Base-by-base conservation (phyloP, 1,140 invertebrate species). In the Drosophila yakuba region DNA sequence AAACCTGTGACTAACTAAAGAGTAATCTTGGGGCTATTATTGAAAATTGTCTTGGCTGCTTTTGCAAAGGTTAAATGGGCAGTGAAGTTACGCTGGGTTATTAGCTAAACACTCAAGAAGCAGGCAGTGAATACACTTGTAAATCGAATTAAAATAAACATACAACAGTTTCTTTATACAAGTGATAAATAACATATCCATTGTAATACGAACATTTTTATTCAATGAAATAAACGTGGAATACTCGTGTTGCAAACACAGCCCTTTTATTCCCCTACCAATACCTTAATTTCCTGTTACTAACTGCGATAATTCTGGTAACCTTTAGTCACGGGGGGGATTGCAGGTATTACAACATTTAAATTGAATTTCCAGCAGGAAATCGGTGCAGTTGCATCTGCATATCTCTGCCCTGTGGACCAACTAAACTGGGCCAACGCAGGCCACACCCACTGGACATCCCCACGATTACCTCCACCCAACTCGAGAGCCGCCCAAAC, bases 401-500 rank as follows among this genome's bases (percentile, higher is more conserved):
- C 43, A 28, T 11, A 20, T 20, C 60, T 44, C 43, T 63, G 25
- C 20, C 59, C 64, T 58, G 47, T 28, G 72, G 45, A 54, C 61
- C 39, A 75, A 51, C 47, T 75, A 54, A 75, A 76, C 74, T 76
- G 73, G 73, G 62, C 50, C 74, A 75, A 45, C 44, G 44, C 51
- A 55, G 71, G 52, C 73, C 73, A 75, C 73, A 75, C 73, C 73
- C 73, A 75, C 73, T 75, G 72, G 72, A 66, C 72, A 72, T 25
- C 36, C 20, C 38, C 15, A 15, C 45, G 23, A 23, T 38, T 28
- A 43, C 15, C 38, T 28, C 14, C n/a, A n/a, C n/a, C n/a, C n/a
- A n/a, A n/a, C n/a, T n/a, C n/a, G n/a, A n/a, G n/a, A n/a, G n/a
- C n/a, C 20, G 20, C 47, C 28, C 56, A 48, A 28, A 32, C 47